Evolutionary conservation across 37 sponge, comb jelly and placozoan genomes (phyloP).

Genomic region (Petrosia ficiformis): DNA sequence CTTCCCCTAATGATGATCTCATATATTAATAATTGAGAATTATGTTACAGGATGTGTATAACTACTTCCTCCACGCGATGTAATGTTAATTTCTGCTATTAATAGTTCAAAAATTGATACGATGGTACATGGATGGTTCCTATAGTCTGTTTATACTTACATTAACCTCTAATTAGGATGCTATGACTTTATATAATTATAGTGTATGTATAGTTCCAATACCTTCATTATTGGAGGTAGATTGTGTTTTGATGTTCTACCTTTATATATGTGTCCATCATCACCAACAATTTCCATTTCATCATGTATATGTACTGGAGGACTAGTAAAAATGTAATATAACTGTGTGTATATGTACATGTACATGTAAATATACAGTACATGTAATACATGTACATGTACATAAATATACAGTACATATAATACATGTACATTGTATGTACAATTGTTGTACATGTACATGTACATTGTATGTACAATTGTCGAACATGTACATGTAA

Average conservation of each 20-base stretch:
- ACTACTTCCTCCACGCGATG: too few species aligned
- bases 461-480: background rate
- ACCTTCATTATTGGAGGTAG: conserved; percentile 20
- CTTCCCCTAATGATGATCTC: too few species aligned
- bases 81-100: too few species aligned
- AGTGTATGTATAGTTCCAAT: too few species aligned
- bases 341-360: background rate
- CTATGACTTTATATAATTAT: too few species aligned
- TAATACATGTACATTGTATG: background rate
- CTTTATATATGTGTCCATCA: conserved; percentile 95
- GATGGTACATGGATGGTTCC: too few species aligned
- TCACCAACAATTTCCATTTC: conserved; percentile 86
- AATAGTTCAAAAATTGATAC: too few species aligned
- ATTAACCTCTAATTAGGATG: too few species aligned
- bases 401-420: background rate
- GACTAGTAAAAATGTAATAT: background rate
- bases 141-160: too few species aligned
- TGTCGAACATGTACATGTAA: background rate
- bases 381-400: background rate
- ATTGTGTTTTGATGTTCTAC: too few species aligned
- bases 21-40: too few species aligned
- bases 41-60: too few species aligned
- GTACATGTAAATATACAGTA: background rate
- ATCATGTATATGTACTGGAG: conserved; percentile 32
- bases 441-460: background rate